A percentile compares a stretch with the other conserved stretches of the same genome.
Evolutionary conservation across 2,113 vertebrate species (phyloP).

Genomic region (Trogon surrucura): DNA sequence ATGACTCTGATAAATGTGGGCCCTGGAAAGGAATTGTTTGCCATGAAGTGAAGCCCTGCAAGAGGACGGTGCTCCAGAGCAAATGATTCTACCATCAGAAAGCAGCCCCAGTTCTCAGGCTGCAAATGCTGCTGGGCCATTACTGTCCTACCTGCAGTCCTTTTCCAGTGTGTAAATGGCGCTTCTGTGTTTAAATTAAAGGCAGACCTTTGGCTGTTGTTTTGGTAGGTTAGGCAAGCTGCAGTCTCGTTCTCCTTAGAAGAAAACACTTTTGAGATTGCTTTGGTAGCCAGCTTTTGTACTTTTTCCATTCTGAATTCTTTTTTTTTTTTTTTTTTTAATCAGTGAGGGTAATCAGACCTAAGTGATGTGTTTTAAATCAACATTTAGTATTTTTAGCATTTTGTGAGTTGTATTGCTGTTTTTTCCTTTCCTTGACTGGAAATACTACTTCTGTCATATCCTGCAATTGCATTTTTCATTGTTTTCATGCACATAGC

Average conservation of each 20-base stretch:
- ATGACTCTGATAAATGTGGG: not conserved
- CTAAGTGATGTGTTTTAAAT: not conserved
- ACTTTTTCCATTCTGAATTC: not conserved
- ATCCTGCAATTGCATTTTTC: not conserved
- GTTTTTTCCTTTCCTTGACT: not conserved
- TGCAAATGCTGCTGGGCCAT: not conserved
- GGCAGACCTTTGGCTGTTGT: not conserved
- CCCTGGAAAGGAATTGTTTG: not conserved
- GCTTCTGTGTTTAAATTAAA: not conserved
- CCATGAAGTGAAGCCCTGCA: accelerated
- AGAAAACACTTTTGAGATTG: not conserved
- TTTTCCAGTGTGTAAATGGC: not conserved
- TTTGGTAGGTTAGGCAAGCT: not conserved
- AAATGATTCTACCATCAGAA: accelerated
- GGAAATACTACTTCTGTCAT: not conserved
- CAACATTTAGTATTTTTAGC: not conserved
- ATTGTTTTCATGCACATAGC: not conserved
- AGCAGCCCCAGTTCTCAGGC: not conserved
- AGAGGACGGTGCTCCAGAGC: not conserved
- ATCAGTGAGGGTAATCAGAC: not conserved
- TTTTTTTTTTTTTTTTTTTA: not conserved
- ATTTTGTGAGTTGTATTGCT: not conserved
- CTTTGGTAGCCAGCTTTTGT: not conserved
- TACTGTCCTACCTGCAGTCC: not conserved
- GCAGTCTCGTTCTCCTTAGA: not conserved